Evolutionary conservation across 2,113 vertebrate genomes (phyloP), one percentile per base, ranked within the genome.

Genomic region (Ramphastos sulfuratus): DNA sequence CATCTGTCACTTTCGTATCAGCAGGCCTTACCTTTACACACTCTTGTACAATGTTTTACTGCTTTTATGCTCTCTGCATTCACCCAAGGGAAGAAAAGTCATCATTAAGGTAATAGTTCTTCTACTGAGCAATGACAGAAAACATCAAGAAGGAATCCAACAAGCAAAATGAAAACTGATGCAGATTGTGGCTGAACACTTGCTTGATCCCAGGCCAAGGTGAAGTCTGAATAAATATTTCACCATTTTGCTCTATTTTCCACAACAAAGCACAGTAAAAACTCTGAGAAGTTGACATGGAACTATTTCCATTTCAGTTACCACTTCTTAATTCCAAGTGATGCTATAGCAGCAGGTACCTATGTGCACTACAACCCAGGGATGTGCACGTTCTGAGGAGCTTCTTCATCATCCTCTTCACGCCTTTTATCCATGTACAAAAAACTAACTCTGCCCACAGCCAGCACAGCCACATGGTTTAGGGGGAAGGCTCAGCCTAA

Each of bases 1-100:
- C 85, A 95, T 96, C 56, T 90, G 33, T 85, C 94, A 67, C 85
- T 60, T 95, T 85, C 39, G 30, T 67, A 77, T 63, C 42, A 85
- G 59, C 55, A 70, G 77, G 52, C 37, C 33, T 77, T 88, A 81
- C 65, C 64, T 86, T 88, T 88, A 54, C 23, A 80, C 48, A 52
- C 83, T 80, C 85, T 85, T 87, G 31, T 71, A 59, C 63, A 87
- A 64, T 10, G 15, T 83, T 91, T 93, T 83, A 58, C 42, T 91
- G n/a, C 87, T 85, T 95, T 87, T 70, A 44, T 78, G 63, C 39
- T 74, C 54, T 72, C 85, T 85, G 67, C 89, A 85, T 87, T 76
- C 31, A 87, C 82, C 72, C 3, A 46, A 73, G 69, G 72, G 79
- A 80, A 81, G 27, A 93, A 83, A 79, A 88, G 87, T 80, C 23